Conservation (phyloP, 2,797 vertebrate genomes). For the Acropternis orthonyx region DNA sequence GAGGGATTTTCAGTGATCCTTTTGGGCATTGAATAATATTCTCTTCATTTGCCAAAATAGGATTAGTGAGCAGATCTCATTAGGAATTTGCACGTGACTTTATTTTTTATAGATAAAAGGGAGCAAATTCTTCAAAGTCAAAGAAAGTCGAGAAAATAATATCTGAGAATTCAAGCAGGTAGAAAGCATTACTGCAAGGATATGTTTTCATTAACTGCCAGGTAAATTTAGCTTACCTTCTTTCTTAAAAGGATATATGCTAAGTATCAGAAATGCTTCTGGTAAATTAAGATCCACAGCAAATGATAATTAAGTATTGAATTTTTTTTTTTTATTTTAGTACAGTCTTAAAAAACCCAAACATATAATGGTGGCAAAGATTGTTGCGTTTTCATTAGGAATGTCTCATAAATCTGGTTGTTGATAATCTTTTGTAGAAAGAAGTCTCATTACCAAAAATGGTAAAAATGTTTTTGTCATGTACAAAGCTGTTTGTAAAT, state of each 20-base stretch:
- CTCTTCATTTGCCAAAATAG: conserved; percentile 46
- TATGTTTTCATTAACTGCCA: neutral
- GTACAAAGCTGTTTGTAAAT: neutral
- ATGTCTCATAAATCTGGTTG: neutral
- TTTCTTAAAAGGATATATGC: neutral
- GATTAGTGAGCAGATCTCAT: conserved; percentile 62
- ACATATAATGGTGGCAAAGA: neutral
- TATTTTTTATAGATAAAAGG: conserved; percentile 56
- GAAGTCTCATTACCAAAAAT: neutral
- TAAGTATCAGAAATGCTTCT: neutral
- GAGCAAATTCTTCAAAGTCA: conserved; percentile 56
- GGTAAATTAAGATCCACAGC: neutral
- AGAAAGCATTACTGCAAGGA: neutral
- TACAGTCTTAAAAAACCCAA: neutral
- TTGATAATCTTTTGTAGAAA: neutral
- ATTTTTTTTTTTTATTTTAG: neutral
- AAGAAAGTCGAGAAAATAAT: conserved; percentile 19
- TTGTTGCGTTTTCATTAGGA: neutral
- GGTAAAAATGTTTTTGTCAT: neutral
- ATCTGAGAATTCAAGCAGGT: conserved; percentile 15
- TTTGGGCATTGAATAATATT: conserved; percentile 35
- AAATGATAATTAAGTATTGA: neutral
- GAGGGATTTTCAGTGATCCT: conserved; percentile 22
- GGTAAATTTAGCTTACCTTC: neutral
- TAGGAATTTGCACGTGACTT: conserved; percentile 59